Percentiles rank a stretch among this genome's conserved stretches.
Evolutionary conservation across 2,888 invertebrate species (phyloP).

Genomic region (Cremastobaeus sp.): DNA sequence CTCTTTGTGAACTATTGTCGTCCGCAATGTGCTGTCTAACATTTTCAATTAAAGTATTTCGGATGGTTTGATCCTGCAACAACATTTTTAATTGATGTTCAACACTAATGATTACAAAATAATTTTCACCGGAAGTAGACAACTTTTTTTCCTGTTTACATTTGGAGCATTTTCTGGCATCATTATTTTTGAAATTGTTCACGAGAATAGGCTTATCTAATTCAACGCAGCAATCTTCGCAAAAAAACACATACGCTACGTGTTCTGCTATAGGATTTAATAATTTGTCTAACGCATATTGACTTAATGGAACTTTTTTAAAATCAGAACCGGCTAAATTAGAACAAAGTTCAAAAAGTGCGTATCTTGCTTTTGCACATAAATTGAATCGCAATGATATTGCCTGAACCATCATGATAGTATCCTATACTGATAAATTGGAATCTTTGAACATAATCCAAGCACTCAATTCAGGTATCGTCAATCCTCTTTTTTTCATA

Average conservation of each 20-base stretch:
- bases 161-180: not conserved
- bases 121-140: conserved; percentile 2
- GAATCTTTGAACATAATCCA: conserved; percentile 1
- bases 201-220: conserved; percentile 10
- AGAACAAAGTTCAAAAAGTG: not conserved
- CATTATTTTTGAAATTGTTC: conserved; percentile 18
- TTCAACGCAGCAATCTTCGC: conserved; percentile 19
- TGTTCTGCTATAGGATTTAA: conserved; percentile 3
- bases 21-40: not conserved
- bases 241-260: conserved; percentile 12
- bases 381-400: not conserved
- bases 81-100: conserved; percentile 14
- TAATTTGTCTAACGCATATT: not conserved
- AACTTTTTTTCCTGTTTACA: conserved; percentile 6
- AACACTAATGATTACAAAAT: not conserved
- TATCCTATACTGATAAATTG: conserved; percentile 3
- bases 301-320: not conserved
- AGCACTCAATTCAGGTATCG: not conserved
- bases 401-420: conserved; percentile 6
- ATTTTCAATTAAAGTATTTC: conserved; percentile 7
- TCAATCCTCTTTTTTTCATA: not conserved
- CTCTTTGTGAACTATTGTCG: not conserved
- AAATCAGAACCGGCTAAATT: not conserved
- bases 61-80: conserved; percentile 4
- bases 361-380: conserved; percentile 3